A percentile compares a stretch with the other conserved stretches of the same genome.
Conservation (phyloP, 2,113 vertebrate genomes). For the Amblyornis subalaris region DNA sequence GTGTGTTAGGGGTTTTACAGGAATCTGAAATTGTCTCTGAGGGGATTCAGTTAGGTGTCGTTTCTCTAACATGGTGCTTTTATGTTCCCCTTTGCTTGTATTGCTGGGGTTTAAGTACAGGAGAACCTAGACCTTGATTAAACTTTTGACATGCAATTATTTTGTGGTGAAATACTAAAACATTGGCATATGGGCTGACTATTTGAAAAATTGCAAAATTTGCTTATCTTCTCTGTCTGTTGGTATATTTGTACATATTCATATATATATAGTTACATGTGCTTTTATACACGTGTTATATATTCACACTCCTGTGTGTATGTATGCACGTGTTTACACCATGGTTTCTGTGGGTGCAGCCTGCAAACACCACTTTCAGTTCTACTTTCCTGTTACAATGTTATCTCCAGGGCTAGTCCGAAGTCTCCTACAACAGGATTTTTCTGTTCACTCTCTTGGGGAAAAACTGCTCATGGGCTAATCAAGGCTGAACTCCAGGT, state of each 20-base stretch:
- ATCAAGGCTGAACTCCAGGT: background rate
- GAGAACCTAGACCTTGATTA: background rate
- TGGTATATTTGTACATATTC: background rate
- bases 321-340: accelerated
- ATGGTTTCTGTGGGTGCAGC: background rate
- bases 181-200: background rate
- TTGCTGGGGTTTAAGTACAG: background rate
- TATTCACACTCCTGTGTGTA: background rate
- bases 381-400: background rate
- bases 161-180: background rate
- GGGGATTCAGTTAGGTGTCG: background rate
- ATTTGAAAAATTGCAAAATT: background rate
- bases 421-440: background rate
- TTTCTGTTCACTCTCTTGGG: background rate
- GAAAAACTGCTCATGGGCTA: background rate
- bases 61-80: background rate
- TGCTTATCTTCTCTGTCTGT: accelerated
- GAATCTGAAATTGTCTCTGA: background rate
- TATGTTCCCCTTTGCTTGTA: background rate
- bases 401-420: background rate
- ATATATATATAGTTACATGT: background rate
- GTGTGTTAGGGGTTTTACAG: background rate
- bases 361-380: background rate
- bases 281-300: background rate
- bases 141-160: background rate